A percentile compares a stretch with the other conserved stretches of the same genome.
Conservation (phyloP, 2,113 vertebrate species). For the Phaethon lepturus region DNA sequence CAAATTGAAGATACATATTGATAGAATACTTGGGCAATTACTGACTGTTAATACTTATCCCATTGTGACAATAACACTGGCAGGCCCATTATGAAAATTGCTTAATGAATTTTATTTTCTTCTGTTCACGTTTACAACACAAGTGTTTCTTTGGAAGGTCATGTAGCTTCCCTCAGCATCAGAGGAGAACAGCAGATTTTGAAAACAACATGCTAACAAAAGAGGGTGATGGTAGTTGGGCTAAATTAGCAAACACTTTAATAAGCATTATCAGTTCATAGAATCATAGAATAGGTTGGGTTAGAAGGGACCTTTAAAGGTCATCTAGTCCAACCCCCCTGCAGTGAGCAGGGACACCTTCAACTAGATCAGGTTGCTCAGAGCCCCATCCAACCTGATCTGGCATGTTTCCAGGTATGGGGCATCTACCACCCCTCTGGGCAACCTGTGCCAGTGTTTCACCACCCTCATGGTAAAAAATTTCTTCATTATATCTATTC, state of each 20-base stretch:
- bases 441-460: too few species aligned
- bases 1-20: not conserved
- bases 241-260: not conserved
- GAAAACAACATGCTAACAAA: not conserved
- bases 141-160: not conserved
- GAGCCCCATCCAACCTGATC: too few species aligned
- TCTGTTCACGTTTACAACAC: not conserved
- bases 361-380: too few species aligned
- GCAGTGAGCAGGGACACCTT: too few species aligned
- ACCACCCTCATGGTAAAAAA: too few species aligned
- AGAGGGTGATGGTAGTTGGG: not conserved
- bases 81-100: not conserved
- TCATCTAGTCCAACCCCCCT: too few species aligned
- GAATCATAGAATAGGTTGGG: too few species aligned
- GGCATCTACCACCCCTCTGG: too few species aligned
- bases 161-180: accelerated
- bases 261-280: not conserved
- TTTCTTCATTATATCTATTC: too few species aligned
- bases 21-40: not conserved
- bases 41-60: not conserved
- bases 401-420: too few species aligned
- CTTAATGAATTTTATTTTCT: not conserved
- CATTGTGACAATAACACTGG: not conserved
- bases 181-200: not conserved
- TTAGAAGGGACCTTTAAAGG: too few species aligned